Conservation (phyloP, 92 coral and sea anemone genomes). For the Porites divaricata region DNA sequence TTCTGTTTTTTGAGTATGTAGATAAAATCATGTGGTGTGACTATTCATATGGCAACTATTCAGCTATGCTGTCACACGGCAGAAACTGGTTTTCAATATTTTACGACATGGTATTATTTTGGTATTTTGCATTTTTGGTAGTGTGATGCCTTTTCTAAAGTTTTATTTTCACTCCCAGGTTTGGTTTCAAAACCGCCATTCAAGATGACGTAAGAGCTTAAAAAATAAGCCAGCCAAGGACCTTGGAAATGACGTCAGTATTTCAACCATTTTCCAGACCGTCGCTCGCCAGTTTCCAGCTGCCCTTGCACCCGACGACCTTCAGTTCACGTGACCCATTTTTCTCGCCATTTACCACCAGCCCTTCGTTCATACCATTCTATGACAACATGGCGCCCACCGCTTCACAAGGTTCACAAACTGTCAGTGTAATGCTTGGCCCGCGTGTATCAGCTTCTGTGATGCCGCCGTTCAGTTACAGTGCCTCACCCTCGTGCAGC, state of each 20-base stretch:
- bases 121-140: too few species aligned
- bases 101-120: too few species aligned
- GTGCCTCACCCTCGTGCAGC: not conserved
- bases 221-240: slow-evolving; percentile 79
- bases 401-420: not conserved
- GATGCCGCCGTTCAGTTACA: slow-evolving; percentile 6
- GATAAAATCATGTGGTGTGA: too few species aligned
- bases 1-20: too few species aligned
- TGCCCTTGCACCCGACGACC: slow-evolving; percentile 9
- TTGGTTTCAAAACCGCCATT: slow-evolving; percentile 91
- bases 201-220: slow-evolving; percentile 81
- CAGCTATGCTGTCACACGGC: too few species aligned
- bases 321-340: slow-evolving; percentile 28
- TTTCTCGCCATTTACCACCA: slow-evolving; percentile 1
- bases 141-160: not conserved
- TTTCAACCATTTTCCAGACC: slow-evolving; percentile 25
- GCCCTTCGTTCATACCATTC: slow-evolving; percentile 3
- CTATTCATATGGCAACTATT: too few species aligned
- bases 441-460: slow-evolving; percentile 12
- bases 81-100: too few species aligned
- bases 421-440: not conserved
- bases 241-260: not conserved
- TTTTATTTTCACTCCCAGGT: slow-evolving; percentile 55
- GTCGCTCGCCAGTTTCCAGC: slow-evolving; percentile 11
- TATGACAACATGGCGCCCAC: not conserved